phyloP scores from a whole-genome alignment of 2,888 invertebrate genomes.

The Pheosia tremula region DNA sequence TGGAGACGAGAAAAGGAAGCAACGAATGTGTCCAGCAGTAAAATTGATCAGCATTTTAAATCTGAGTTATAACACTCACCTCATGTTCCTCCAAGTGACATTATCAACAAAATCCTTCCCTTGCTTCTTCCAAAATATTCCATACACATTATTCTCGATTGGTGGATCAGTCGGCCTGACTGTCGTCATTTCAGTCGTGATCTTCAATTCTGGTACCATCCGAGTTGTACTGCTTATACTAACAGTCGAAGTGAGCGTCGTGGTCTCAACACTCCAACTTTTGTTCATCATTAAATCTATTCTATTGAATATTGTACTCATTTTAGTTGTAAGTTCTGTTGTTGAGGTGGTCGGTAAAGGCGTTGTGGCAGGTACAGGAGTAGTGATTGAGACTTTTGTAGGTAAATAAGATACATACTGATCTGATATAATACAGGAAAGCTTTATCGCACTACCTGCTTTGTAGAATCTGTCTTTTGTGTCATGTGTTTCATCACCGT shows the following conservation, averaged over 20 bases:
- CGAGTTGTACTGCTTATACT: constrained; percentile 73
- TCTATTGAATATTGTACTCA: constrained; percentile 77
- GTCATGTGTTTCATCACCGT: constrained; percentile 88
- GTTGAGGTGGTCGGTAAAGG: constrained; percentile 64
- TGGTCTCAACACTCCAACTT: constrained; percentile 82
- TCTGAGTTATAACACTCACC: constrained; percentile 49
- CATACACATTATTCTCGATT: constrained; percentile 74
- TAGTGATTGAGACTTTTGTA: constrained; percentile 57
- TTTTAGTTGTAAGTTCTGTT: constrained; percentile 70
- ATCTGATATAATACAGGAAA: constrained; percentile 85
- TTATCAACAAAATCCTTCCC: constrained; percentile 73
- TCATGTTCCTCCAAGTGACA: constrained; percentile 75
- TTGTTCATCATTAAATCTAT: constrained; percentile 80
- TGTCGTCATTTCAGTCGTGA: constrained; percentile 58
- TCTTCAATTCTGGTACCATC: constrained; percentile 54
- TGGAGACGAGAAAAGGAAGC: too few species aligned
- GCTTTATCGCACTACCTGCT: constrained; percentile 89
- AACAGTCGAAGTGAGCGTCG: constrained; percentile 73
- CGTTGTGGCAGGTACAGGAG: constrained; percentile 54
- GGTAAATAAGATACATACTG: constrained; percentile 63
- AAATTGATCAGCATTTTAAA: too few species aligned
- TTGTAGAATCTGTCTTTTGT: constrained; percentile 89
- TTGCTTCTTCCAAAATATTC: constrained; percentile 78
- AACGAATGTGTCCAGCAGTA: too few species aligned
- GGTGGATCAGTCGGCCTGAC: constrained; percentile 55